phyloP scores from a whole-genome alignment of 1,140 invertebrate species.

The Agrypnia vestita region DNA sequence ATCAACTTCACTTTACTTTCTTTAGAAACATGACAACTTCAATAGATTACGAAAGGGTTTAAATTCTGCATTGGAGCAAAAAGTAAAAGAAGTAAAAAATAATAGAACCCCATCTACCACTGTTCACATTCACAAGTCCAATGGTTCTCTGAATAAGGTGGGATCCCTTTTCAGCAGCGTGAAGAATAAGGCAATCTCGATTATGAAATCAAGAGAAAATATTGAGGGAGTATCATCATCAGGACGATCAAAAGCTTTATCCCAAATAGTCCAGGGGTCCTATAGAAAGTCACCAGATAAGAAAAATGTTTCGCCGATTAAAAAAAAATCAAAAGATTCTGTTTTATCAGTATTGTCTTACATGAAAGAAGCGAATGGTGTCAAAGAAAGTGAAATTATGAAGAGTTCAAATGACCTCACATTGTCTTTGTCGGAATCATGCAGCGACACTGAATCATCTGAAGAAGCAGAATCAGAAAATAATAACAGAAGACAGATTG shows the following conservation, averaged over 20 bases:
- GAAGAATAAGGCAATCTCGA: constrained; percentile 73
- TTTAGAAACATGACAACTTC: constrained; percentile 72
- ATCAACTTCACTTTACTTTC: constrained; percentile 57
- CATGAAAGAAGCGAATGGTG: background rate
- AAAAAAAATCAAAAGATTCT: background rate
- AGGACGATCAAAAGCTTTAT: constrained; percentile 9
- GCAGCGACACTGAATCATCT: constrained; percentile 9
- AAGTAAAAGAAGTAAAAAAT: constrained; percentile 62
- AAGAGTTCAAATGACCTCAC: background rate
- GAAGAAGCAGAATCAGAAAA: background rate
- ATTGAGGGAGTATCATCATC: background rate
- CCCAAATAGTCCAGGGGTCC: background rate
- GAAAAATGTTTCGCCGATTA: constrained; percentile 14
- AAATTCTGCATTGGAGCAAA: constrained; percentile 70
- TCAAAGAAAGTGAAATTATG: background rate
- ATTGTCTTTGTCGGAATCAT: constrained; percentile 10
- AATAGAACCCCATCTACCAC: constrained; percentile 26
- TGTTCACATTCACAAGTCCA: constrained; percentile 36
- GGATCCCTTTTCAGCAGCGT: constrained; percentile 70
- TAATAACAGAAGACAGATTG: constrained; percentile 30
- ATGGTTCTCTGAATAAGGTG: constrained; percentile 63
- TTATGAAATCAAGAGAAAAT: constrained; percentile 69
- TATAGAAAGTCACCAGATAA: constrained; percentile 20
- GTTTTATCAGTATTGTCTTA: background rate
- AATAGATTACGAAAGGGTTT: constrained; percentile 71